These are phyloP conservation scores for Raphicerus campestris DNA, from an alignment of 2,113 vertebrate species.

Conservation along the genomic window DNA sequence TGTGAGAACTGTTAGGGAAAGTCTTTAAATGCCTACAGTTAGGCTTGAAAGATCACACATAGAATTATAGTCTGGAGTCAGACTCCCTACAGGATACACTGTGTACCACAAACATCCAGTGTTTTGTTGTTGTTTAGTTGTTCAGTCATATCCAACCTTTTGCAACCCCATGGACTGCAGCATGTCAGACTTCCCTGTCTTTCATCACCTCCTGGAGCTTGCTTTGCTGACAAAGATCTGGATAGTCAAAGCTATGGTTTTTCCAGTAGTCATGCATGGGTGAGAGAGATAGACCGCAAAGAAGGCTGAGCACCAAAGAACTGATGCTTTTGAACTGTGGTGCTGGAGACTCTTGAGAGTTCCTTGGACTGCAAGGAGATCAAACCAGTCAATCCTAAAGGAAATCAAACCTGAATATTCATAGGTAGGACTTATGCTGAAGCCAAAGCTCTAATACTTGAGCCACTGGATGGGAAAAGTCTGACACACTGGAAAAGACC, in stretches of 20 bases:
- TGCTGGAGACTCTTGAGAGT: neutral
- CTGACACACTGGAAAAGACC: neutral
- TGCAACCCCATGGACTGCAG: neutral
- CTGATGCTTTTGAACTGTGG: neutral
- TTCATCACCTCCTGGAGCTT: neutral
- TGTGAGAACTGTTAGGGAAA: neutral
- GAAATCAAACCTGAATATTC: neutral
- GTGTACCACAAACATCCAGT: neutral
- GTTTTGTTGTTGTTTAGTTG: neutral
- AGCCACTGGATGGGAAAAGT: neutral
- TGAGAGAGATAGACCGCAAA: neutral
- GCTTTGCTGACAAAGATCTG: neutral
- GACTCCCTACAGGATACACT: neutral
- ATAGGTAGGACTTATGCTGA: neutral
- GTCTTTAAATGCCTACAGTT: neutral
- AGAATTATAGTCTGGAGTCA: neutral
- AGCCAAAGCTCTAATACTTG: neutral
- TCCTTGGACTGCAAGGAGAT: neutral
- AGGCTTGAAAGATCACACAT: neutral
- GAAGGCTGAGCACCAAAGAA: neutral
- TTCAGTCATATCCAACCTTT: neutral
- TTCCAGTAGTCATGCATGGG: rapidly evolving
- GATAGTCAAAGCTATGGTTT: neutral
- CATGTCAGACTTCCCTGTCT: neutral
- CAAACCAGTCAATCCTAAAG: neutral